A percentile compares a stretch with the other conserved stretches of the same genome.
Conservation (phyloP, 2,888 invertebrate species). For the Conops quadrifasciatus region DNA sequence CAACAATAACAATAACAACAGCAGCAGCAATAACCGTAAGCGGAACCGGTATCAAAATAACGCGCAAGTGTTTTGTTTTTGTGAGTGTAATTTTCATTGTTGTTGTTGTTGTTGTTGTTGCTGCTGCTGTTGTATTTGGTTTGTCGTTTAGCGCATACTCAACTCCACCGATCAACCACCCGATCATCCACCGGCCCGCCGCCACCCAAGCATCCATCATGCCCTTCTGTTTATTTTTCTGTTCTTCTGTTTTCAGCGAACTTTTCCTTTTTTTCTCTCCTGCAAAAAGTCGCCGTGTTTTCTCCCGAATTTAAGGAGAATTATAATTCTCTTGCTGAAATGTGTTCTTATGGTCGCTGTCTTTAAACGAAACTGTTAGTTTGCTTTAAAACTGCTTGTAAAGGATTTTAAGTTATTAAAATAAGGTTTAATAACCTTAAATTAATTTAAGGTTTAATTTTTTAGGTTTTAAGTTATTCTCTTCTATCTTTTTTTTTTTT, state of each 20-base stretch:
- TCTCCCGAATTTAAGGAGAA: neutral
- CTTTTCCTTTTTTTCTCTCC: neutral
- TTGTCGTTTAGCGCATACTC: neutral
- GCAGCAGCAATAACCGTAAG: too few relatives aligned
- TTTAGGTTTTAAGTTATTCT: too few relatives aligned
- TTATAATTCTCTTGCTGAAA: neutral
- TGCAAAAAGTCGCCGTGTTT: neutral
- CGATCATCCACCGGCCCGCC: slow-evolving; percentile 30
- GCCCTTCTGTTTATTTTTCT: neutral
- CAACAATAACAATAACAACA: neutral
- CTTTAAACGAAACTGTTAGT: neutral
- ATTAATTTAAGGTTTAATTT: neutral
- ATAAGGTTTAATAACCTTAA: too few relatives aligned
- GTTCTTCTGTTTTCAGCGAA: neutral
- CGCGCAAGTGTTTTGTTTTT: too few relatives aligned
- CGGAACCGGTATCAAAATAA: too few relatives aligned
- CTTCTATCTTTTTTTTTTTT: neutral
- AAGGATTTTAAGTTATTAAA: neutral
- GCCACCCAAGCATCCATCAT: slow-evolving; percentile 24
- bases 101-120: slow-evolving; percentile 1
- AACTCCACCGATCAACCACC: neutral
- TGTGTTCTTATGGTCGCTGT: neutral
- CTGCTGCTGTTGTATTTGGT: neutral
- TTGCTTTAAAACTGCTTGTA: too few relatives aligned
- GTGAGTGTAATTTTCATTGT: too few relatives aligned